phyloP scores from a whole-genome alignment of 1,140 invertebrate genomes.

The Habropoda laboriosa region DNA sequence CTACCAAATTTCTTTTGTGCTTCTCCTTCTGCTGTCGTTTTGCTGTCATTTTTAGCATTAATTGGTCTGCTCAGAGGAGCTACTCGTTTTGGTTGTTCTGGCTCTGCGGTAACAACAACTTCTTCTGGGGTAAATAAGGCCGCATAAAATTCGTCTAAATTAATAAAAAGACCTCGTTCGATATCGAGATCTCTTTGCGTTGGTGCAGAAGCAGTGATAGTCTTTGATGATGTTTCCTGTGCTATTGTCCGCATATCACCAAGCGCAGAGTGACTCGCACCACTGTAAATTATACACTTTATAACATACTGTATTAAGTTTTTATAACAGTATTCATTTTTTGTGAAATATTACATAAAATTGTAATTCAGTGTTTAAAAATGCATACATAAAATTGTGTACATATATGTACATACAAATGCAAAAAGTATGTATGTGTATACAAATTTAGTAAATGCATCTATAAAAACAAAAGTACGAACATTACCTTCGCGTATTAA shows the following conservation, averaged over 20 bases:
- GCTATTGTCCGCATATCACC: constrained; percentile 96
- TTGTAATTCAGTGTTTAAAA: not conserved
- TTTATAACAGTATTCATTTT: not conserved
- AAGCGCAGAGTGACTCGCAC: constrained; percentile 95
- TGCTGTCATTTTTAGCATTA: constrained; percentile 53
- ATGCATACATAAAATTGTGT: not conserved
- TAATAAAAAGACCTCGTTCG: constrained; percentile 59
- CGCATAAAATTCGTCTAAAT: constrained; percentile 66
- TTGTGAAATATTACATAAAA: constrained; percentile 9
- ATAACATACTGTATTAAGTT: constrained; percentile 11
- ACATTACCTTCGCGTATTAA: constrained; percentile 84
- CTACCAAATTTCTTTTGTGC: constrained; percentile 97
- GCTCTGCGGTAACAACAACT: constrained; percentile 74
- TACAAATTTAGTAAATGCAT: constrained; percentile 14
- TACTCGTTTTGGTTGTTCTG: constrained; percentile 71
- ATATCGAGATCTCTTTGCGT: constrained; percentile 68
- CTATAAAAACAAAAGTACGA: constrained; percentile 38
- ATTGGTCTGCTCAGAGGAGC: constrained; percentile 53
- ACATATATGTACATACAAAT: not conserved
- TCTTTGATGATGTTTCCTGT: constrained; percentile 85
- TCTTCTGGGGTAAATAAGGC: constrained; percentile 68
- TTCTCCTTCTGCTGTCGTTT: constrained; percentile 80
- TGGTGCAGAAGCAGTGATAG: constrained; percentile 70
- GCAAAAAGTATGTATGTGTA: not conserved
- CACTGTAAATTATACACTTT: constrained; percentile 79